phyloP scores from a whole-genome alignment of 1,140 invertebrate genomes.

The Camponotus vicinus region DNA sequence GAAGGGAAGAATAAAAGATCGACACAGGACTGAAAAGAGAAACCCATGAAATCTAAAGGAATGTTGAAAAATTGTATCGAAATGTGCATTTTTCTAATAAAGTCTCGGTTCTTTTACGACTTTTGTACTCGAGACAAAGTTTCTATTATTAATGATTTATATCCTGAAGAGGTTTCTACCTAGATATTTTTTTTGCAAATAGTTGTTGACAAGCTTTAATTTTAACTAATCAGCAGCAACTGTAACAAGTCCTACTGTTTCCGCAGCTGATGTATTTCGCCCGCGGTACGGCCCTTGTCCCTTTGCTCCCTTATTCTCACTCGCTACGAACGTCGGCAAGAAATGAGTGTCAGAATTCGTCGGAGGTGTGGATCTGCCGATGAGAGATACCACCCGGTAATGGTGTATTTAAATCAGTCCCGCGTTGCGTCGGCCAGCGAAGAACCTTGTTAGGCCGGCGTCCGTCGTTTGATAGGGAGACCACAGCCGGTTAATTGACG shows the following conservation, averaged over 20 bases:
- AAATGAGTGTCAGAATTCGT: slow-evolving; percentile 74
- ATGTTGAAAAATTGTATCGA: background rate
- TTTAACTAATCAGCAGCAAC: slow-evolving; percentile 30
- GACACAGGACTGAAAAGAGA: background rate
- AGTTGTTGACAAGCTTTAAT: background rate
- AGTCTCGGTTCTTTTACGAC: too few species aligned
- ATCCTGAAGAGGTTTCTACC: background rate
- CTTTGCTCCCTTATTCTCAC: slow-evolving; percentile 34
- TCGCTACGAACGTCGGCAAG: slow-evolving; percentile 6
- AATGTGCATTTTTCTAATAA: background rate
- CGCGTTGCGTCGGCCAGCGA: slow-evolving; percentile 48
- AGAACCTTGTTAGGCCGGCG: slow-evolving; percentile 75
- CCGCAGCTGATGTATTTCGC: slow-evolving; percentile 42
- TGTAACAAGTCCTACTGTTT: slow-evolving; percentile 16
- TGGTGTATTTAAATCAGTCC: slow-evolving; percentile 80
- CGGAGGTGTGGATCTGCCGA: slow-evolving; percentile 75
- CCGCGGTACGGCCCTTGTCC: background rate
- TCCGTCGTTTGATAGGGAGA: slow-evolving; percentile 71
- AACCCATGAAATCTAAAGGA: background rate
- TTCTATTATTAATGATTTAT: background rate
- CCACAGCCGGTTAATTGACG: slow-evolving; percentile 75
- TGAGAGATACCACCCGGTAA: slow-evolving; percentile 80
- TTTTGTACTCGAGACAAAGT: background rate
- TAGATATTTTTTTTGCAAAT: too few species aligned
- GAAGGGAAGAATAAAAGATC: background rate